phyloP scores from a whole-genome alignment of 1,140 invertebrate genomes.

The Melanaphis sacchari region DNA sequence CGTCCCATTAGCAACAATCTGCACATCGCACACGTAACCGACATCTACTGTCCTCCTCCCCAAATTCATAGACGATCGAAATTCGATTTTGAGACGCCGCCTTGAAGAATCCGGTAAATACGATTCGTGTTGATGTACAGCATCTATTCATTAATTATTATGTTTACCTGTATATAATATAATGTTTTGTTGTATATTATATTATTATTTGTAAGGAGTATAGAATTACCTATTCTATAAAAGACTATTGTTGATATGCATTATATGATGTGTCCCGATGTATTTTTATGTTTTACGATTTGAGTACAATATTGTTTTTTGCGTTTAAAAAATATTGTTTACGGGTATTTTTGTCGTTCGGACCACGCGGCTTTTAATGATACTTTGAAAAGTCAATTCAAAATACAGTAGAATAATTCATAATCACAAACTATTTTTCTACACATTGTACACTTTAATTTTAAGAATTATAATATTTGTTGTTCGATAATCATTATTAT shows the following conservation, averaged over 20 bases:
- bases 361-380: neutral
- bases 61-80: neutral
- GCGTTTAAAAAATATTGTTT: neutral
- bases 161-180: too few relatives aligned
- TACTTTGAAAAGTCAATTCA: neutral
- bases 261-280: too few relatives aligned
- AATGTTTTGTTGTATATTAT: too few relatives aligned
- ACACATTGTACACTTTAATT: neutral
- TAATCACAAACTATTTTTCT: neutral
- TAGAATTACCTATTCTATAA: too few relatives aligned
- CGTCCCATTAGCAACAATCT: neutral
- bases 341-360: neutral
- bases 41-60: neutral
- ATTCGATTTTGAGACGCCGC: neutral
- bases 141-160: neutral
- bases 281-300: neutral
- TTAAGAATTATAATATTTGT: neutral
- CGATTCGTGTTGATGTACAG: neutral
- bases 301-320: neutral
- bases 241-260: too few relatives aligned
- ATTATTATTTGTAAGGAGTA: too few relatives aligned
- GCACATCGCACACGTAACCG: neutral
- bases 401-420: neutral
- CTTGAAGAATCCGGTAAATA: neutral
- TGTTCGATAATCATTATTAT: neutral